Evolutionary conservation across 2,888 invertebrate genomes (phyloP).

Genomic region (Euclidia mi): DNA sequence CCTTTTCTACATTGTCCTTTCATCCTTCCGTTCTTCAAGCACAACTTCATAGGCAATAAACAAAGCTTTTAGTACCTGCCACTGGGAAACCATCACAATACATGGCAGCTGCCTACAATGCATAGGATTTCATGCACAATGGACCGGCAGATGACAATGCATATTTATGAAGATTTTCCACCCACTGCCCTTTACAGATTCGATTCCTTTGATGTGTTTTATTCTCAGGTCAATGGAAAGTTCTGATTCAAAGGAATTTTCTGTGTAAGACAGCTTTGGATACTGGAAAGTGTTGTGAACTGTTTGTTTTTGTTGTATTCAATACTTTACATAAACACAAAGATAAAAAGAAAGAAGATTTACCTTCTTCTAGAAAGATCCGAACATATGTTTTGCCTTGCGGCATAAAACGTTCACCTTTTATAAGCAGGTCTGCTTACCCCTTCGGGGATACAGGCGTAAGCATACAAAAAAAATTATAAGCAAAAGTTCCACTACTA

Average conservation of each 20-base stretch:
- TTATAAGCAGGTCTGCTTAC: no score
- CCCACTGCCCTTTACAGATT: conserved; percentile 28
- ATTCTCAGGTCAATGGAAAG: conserved; percentile 15
- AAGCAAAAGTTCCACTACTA: no score
- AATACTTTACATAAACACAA: no score
- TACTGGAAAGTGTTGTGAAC: background rate
- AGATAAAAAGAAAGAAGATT: no score
- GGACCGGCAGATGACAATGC: conserved; percentile 25
- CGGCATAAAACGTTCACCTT: no score
- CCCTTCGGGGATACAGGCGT: no score
- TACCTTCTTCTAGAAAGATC: no score
- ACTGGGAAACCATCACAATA: conserved; percentile 3
- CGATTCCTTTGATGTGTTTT: conserved; percentile 29
- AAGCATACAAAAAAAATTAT: no score
- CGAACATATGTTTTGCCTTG: no score
- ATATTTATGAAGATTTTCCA: conserved; percentile 56
- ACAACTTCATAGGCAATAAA: background rate
- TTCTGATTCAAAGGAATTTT: background rate
- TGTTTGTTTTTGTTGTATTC: no score
- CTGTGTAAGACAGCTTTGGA: background rate
- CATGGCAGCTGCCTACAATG: background rate
- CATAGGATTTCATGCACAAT: conserved; percentile 33
- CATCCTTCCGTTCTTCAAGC: background rate
- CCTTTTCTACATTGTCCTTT: background rate
- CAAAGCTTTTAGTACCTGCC: conserved; percentile 1